phyloP scores from a whole-genome alignment of 2,888 invertebrate species.

The Temnothorax rugatulus region DNA sequence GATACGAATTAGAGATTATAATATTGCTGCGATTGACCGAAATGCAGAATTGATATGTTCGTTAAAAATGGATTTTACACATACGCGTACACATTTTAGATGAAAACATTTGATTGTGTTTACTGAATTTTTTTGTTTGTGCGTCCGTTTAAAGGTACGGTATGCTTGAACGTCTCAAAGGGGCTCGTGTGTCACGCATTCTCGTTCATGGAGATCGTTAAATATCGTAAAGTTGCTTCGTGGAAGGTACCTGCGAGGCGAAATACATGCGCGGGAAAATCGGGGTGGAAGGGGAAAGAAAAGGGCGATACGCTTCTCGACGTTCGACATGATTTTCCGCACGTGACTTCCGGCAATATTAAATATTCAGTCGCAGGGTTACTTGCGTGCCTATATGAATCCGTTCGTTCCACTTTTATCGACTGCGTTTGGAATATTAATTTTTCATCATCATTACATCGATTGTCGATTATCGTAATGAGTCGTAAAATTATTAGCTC shows the following conservation, averaged over 20 bases:
- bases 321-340: conserved; percentile 38
- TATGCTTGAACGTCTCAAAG: background rate
- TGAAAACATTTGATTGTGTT: conserved; percentile 19
- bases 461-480: conserved; percentile 5
- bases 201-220: conserved; percentile 31
- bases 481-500: conserved; percentile 1
- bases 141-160: background rate
- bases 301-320: conserved; percentile 21
- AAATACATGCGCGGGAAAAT: conserved; percentile 10
- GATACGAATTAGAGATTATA: background rate
- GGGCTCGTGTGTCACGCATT: conserved; percentile 14
- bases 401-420: conserved; percentile 19
- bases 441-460: background rate
- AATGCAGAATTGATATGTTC: conserved; percentile 5
- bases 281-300: background rate
- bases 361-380: conserved; percentile 44
- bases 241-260: background rate
- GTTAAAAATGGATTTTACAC: background rate
- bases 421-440: conserved; percentile 27
- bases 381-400: conserved; percentile 3
- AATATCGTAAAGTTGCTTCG: conserved; percentile 35
- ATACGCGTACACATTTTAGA: background rate
- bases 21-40: background rate
- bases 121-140: background rate
- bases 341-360: conserved; percentile 46